Base-by-base conservation (phyloP, 2,113 vertebrate species). In the Mesembrinibis cayennensis region DNA sequence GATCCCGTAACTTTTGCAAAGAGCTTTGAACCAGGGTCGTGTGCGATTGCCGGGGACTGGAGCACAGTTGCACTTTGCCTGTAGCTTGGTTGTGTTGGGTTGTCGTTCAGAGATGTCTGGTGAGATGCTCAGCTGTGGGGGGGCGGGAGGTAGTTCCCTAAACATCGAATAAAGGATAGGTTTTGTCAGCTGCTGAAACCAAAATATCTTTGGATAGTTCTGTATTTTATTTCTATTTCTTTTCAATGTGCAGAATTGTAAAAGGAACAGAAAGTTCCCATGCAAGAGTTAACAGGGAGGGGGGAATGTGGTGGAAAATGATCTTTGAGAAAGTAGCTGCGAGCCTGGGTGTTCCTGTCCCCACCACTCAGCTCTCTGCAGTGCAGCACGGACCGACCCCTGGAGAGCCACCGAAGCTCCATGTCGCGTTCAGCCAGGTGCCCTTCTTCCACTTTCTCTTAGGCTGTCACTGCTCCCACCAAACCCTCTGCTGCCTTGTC, bases 41-140 rank as follows among this genome's bases (percentile, higher is more conserved):
- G 66, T 4, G 59, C 0, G 12, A 6, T 25, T 9, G 11, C 22
- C 0, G 1, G 0, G 6, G 13, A 22, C 22, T 2, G 11, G 17
- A 45, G 6, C 9, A 7, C 63, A 2, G 1, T 6, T 3, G 0
- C 4, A 0, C 45, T 62, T 17, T 0, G 7, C 6, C 45, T 4
- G n/a, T 11, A 23, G 58, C 10, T 47, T 1, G 0, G 15, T 38
- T 23, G 6, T 11, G 44, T 9, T 8, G 0, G 8, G 78, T 3
- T 9, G 71, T 23, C 3, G 18, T 36, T 82, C 30, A 25, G 71
- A 34, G 71, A 4, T 14, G 22, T 16, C 25, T 18, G 58, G 9
- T 29, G 50, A 62, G 71, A 9, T 16, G 55, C 3, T 79, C 10
- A 3, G 66, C 32, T 23, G 16, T 2, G 20, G 27, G 6, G 19